phyloP scores from a whole-genome alignment of 1,140 invertebrate species.

The Drosophila suzukii region DNA sequence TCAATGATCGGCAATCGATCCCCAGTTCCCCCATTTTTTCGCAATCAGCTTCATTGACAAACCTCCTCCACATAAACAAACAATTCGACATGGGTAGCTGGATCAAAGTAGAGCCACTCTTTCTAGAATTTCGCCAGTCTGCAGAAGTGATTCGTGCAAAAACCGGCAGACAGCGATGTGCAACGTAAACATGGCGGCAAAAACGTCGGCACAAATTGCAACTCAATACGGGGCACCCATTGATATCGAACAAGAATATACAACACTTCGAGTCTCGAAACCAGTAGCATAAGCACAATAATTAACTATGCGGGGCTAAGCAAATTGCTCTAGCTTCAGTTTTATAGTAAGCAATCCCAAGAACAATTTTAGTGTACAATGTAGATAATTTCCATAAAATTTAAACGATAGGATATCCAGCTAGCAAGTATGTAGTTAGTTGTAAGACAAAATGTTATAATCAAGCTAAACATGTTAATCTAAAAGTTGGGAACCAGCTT shows the following conservation, averaged over 20 bases:
- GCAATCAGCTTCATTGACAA: slow-evolving; percentile 18
- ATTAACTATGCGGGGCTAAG: background rate
- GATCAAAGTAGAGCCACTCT: slow-evolving; percentile 18
- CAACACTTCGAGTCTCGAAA: background rate
- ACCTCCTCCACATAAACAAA: slow-evolving; percentile 21
- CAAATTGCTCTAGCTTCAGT: background rate
- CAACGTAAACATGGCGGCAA: slow-evolving; percentile 63
- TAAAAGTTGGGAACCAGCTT: no score
- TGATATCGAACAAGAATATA: background rate
- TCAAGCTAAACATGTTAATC: no score
- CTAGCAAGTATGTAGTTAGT: no score
- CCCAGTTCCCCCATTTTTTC: background rate
- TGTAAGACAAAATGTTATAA: no score
- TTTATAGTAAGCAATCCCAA: background rate
- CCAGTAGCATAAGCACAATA: background rate
- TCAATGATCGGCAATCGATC: background rate
- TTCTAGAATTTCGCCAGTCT: slow-evolving; percentile 39
- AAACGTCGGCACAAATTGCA: slow-evolving; percentile 66
- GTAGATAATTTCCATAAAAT: background rate
- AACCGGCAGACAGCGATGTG: slow-evolving; percentile 32
- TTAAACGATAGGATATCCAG: background rate
- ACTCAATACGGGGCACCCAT: slow-evolving; percentile 38
- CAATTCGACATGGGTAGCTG: slow-evolving; percentile 31
- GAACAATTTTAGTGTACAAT: background rate
- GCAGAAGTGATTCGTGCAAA: slow-evolving; percentile 8